These are phyloP conservation scores for Drosophila demipolita DNA, from an alignment of 2,888 invertebrate genomes.

Conservation along the genomic window DNA sequence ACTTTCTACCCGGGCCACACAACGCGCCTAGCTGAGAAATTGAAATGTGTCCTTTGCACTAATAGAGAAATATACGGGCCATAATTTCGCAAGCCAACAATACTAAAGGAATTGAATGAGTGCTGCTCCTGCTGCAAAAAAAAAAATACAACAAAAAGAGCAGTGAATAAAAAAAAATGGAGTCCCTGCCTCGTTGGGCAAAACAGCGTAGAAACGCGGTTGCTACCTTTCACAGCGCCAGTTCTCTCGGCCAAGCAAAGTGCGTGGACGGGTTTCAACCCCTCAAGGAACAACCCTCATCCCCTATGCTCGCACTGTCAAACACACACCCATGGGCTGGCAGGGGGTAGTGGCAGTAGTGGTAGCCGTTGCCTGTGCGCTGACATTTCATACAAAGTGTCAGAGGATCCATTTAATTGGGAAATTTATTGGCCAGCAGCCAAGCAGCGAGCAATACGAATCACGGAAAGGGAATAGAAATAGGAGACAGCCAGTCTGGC, in stretches of 20 bases:
- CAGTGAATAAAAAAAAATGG: slow-evolving; percentile 66
- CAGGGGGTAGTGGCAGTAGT: slow-evolving; percentile 65
- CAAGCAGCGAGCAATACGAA: slow-evolving; percentile 1
- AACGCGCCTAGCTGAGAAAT: slow-evolving; percentile 60
- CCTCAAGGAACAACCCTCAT: slow-evolving; percentile 74
- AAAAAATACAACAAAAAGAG: slow-evolving; percentile 39
- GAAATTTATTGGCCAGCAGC: slow-evolving; percentile 80
- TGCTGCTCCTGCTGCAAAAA: slow-evolving; percentile 42
- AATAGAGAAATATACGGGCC: slow-evolving; percentile 76
- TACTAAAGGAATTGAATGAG: slow-evolving; percentile 51
- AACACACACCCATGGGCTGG: slow-evolving; percentile 45
- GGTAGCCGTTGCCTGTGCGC: slow-evolving; percentile 51
- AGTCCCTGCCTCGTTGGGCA: slow-evolving; percentile 46
- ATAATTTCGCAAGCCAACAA: slow-evolving; percentile 73
- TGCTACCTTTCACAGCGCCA: slow-evolving; percentile 81
- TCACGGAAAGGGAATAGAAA: slow-evolving; percentile 5
- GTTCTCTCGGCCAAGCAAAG: slow-evolving; percentile 66
- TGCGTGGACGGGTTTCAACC: slow-evolving; percentile 70
- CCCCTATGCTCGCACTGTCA: slow-evolving; percentile 57
- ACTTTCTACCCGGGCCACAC: slow-evolving; percentile 63
- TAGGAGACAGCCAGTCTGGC: slow-evolving; percentile 74
- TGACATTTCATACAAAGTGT: slow-evolving; percentile 75
- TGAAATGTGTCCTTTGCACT: slow-evolving; percentile 72
- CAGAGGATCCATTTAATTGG: slow-evolving; percentile 82
- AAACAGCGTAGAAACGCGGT: slow-evolving; percentile 14